Conservation (phyloP, 2,797 vertebrate species). For the Catostomus latipinnis region DNA sequence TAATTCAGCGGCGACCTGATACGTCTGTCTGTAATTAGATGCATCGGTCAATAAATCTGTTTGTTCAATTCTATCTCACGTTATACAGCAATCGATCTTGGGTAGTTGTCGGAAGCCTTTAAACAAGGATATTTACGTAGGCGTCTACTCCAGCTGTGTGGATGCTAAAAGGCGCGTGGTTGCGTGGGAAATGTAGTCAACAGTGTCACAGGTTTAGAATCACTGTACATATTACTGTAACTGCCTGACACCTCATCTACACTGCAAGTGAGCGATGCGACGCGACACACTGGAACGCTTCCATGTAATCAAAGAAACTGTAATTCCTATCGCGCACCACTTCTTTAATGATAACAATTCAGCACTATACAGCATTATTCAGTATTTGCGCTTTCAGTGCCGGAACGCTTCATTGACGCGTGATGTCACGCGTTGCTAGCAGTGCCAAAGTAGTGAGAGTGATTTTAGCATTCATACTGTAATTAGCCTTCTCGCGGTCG, state of each 20-base stretch:
- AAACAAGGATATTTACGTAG: conserved; percentile 1
- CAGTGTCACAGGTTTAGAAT: neutral
- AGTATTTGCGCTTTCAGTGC: no score
- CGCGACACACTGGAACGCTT: no score
- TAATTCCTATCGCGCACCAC: no score
- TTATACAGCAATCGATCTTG: neutral
- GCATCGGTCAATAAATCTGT: conserved; percentile 21
- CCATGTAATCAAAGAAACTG: no score
- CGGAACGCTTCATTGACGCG: no score
- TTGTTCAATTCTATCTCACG: conserved; percentile 10
- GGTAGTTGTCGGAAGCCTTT: neutral
- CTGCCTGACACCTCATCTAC: neutral
- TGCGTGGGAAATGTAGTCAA: conserved; percentile 58
- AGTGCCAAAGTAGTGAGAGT: neutral
- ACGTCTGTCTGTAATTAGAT: conserved; percentile 47
- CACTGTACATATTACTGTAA: neutral
- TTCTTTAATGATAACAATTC: neutral
- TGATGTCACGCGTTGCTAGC: no score
- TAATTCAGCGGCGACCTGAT: conserved; percentile 51
- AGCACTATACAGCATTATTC: no score
- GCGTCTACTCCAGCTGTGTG: conserved; percentile 21
- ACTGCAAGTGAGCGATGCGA: neutral
- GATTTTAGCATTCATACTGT: neutral
- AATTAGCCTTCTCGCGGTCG: neutral
- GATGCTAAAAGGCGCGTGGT: conserved; percentile 3